phyloP scores from a whole-genome alignment of 2,888 invertebrate genomes.

The Tenthredo scrophulariae region DNA sequence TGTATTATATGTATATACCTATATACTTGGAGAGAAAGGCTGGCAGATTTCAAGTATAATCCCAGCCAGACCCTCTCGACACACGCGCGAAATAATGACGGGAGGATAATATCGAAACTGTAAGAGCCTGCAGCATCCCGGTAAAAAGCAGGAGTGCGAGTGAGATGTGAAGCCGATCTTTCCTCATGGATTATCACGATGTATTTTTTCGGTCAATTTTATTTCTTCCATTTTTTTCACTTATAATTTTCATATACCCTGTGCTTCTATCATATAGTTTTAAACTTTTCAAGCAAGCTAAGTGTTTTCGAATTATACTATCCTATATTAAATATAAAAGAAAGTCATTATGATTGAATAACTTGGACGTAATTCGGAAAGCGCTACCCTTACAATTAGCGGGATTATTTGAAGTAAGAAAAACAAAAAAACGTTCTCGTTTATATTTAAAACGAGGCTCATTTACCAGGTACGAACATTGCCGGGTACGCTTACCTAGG shows the following conservation, averaged over 20 bases:
- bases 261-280: neutral
- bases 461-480: neutral
- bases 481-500: neutral
- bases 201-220: neutral
- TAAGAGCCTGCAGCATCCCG: conserved; percentile 10
- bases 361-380: neutral
- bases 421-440: neutral
- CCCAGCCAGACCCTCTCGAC: conserved; percentile 54
- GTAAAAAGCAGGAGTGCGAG: neutral
- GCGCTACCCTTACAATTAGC: neutral
- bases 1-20: neutral
- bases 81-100: conserved; percentile 49
- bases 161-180: neutral
- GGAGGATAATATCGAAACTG: conserved; percentile 45
- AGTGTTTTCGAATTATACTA: neutral
- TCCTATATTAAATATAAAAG: neutral
- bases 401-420: neutral
- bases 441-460: conserved; percentile 10
- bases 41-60: conserved; percentile 43
- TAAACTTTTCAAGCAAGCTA: neutral
- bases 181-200: neutral
- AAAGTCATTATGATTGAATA: neutral
- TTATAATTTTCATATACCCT: neutral
- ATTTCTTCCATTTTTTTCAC: neutral
- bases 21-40: conserved; percentile 20